phyloP scores from a whole-genome alignment of 2,888 invertebrate species.

The Polyploca ridens region DNA sequence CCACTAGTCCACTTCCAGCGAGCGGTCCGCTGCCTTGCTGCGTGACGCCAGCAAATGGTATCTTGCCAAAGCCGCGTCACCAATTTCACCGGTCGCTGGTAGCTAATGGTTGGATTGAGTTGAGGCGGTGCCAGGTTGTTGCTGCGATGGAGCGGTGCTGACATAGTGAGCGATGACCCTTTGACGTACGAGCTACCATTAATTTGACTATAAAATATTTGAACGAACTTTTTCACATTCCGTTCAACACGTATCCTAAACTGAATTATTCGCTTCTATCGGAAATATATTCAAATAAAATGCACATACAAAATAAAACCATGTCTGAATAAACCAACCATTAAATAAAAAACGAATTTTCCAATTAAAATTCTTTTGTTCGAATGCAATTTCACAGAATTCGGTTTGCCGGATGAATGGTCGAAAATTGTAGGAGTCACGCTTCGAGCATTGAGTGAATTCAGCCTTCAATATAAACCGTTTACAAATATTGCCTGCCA shows the following conservation, averaged over 20 bases:
- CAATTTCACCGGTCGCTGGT: no score
- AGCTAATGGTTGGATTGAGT: no score
- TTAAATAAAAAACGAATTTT: conserved; percentile 16
- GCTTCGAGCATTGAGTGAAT: conserved; percentile 4
- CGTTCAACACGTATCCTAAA: neutral
- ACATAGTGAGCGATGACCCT: no score
- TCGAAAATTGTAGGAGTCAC: conserved; percentile 11
- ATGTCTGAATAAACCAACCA: conserved; percentile 3
- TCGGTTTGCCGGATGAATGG: conserved; percentile 18
- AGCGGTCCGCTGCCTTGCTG: no score
- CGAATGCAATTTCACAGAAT: conserved; percentile 18
- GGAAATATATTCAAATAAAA: neutral
- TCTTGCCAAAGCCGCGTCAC: no score
- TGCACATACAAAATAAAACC: conserved; percentile 3
- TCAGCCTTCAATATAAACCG: neutral
- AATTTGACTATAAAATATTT: no score
- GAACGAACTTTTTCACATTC: neutral
- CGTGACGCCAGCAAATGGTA: no score
- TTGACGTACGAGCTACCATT: no score
- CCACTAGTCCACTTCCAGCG: no score
- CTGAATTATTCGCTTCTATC: neutral
- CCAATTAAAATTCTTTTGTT: conserved; percentile 20
- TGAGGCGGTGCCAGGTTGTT: no score
- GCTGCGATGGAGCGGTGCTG: no score
- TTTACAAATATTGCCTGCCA: neutral